Percentiles rank a stretch among this genome's conserved stretches.
Conservation (phyloP, 2,888 invertebrate species). For the Ophion obscuratus region DNA sequence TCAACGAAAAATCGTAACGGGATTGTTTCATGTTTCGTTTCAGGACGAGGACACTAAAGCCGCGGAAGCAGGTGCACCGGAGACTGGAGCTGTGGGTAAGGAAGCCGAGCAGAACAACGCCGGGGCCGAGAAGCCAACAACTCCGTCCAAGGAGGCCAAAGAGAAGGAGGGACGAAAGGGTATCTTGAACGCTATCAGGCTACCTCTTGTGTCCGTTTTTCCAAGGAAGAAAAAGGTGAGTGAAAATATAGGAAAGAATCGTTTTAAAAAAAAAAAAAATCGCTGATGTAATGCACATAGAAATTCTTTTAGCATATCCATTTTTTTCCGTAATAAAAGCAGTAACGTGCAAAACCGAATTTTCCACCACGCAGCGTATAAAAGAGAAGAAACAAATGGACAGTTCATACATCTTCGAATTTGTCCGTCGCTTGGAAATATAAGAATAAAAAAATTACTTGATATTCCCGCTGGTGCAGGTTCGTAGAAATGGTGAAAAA, state of each 20-base stretch:
- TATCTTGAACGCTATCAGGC: slow-evolving; percentile 87
- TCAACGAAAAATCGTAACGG: neutral
- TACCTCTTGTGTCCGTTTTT: slow-evolving; percentile 87
- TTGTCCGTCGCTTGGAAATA: neutral
- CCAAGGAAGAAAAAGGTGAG: slow-evolving; percentile 80
- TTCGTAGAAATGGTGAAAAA: slow-evolving; percentile 17
- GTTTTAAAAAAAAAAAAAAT: neutral
- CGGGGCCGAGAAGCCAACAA: slow-evolving; percentile 76
- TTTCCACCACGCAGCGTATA: no score
- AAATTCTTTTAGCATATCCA: no score
- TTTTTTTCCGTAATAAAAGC: no score
- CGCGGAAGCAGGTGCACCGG: slow-evolving; percentile 75
- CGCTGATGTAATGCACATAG: no score
- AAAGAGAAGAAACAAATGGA: no score
- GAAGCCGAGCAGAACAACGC: slow-evolving; percentile 75
- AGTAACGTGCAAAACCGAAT: no score
- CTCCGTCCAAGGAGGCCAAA: slow-evolving; percentile 76
- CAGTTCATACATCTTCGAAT: no score
- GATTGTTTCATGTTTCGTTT: slow-evolving; percentile 4
- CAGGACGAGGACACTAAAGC: slow-evolving; percentile 80
- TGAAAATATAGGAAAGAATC: neutral
- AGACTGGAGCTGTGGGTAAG: slow-evolving; percentile 73
- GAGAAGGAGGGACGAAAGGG: slow-evolving; percentile 78
- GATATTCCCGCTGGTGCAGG: neutral
- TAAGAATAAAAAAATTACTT: neutral